Evolutionary conservation across 1,140 invertebrate genomes (phyloP).

Genomic region (Drosophila nigromelanica): DNA sequence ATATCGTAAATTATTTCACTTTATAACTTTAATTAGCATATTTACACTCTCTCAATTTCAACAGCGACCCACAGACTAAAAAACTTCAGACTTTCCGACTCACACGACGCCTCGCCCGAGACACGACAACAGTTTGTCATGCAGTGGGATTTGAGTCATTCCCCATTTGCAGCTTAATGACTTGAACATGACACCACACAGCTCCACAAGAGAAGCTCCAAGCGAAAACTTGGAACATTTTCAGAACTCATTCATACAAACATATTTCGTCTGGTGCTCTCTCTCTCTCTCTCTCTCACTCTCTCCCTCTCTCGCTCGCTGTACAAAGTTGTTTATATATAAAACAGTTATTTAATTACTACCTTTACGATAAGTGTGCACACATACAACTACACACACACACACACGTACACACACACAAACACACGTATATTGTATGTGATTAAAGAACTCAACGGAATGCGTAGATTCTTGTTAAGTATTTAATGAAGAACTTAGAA

Average conservation of each 20-base stretch:
- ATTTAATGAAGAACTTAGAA: not conserved
- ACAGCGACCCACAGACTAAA: not conserved
- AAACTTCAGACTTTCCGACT: conserved; percentile 23
- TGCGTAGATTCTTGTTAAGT: not conserved
- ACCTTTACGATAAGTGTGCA: conserved; percentile 17
- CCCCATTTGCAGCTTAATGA: conserved; percentile 62
- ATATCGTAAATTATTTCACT: conserved; percentile 80
- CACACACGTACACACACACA: not conserved
- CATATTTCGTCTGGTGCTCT: conserved; percentile 4
- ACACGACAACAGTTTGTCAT: conserved; percentile 45
- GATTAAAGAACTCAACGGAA: not conserved
- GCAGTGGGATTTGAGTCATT: conserved; percentile 57
- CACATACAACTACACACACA: not conserved
- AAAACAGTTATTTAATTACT: conserved; percentile 27
- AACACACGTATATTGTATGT: not conserved
- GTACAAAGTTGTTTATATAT: conserved; percentile 13
- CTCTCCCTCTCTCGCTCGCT: not conserved
- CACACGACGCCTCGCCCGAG: conserved; percentile 4
- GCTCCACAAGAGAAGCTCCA: conserved; percentile 3
- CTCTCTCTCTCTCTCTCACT: not conserved
- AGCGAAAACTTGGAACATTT: conserved; percentile 12
- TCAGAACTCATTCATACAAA: conserved; percentile 9
- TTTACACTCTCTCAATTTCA: conserved; percentile 60
- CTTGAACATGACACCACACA: conserved; percentile 47
- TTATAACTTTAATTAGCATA: conserved; percentile 83